phyloP scores from a whole-genome alignment of 2,797 vertebrate species.

The Eremophila alpestris region DNA sequence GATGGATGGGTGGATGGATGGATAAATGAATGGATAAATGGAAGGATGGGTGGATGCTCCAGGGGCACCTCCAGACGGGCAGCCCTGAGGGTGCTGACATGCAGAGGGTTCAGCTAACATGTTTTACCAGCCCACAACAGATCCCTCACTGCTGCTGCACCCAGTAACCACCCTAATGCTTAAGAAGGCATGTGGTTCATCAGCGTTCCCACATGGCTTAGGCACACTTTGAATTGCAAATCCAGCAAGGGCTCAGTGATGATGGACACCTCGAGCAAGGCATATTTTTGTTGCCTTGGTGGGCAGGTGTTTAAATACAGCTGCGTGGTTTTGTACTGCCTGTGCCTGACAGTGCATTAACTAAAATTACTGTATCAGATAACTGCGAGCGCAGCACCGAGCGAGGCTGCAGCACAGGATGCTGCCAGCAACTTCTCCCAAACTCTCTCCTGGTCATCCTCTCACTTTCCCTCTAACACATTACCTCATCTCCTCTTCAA shows the following conservation, averaged over 20 bases:
- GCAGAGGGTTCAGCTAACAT: background rate
- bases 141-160: background rate
- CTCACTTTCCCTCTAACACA: background rate
- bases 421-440: background rate
- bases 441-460: background rate
- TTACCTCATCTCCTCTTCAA: background rate
- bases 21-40: background rate
- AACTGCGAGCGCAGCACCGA: background rate
- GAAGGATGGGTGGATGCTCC: background rate
- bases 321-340: conserved; percentile 20
- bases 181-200: background rate
- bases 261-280: conserved; percentile 1
- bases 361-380: background rate
- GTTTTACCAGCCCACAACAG: background rate
- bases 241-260: background rate
- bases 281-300: conserved; percentile 20
- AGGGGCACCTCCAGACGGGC: background rate
- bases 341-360: conserved; percentile 17
- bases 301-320: conserved; percentile 54
- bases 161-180: background rate
- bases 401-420: background rate
- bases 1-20: background rate
- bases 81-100: background rate
- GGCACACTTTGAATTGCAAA: background rate
- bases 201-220: background rate